Base-by-base conservation (phyloP, 2,797 vertebrate species). In the Calcarius lapponicus region DNA sequence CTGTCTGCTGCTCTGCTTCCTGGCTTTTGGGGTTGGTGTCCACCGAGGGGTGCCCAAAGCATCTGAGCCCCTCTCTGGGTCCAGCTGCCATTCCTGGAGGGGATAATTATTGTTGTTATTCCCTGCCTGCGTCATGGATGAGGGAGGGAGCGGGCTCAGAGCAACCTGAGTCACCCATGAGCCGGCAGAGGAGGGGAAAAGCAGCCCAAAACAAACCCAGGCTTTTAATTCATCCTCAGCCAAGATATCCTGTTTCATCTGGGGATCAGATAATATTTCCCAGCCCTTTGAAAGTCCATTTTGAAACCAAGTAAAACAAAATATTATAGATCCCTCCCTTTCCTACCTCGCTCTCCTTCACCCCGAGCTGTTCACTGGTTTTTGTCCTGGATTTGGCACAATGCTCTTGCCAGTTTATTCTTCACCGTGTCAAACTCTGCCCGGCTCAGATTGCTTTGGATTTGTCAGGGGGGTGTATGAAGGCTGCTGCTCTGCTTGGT, bases 111-210 rank as follows among this genome's bases (percentile, higher is more conserved):
- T 1, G 1, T 7, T 57, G 2, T 17, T 36, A 11, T 42, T 9
- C 43, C 28, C 17, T 26, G 4, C 16, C 29, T 15, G 34, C 0
- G 9, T 17, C 0, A 0, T 3, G 18, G 54, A 3, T 15, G 40
- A 0, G 9, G 74, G 48, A 82, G 48, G 42, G 53, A 69, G 17
- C 5, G 17, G 82, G 58, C 65, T 80, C 20, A 2, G 45, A 40
- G 62, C 7, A 3, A 5, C 8, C 14, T 0, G 4, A 86, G 16
- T 34, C 6, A 1, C 48, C 31, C 0, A 0, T 1, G 8, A 60
- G 40, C 64, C 36, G 11, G 76, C 0, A 1, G 36, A n/a, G 50
- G 29, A 78, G 48, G 31, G 29, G 32, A 25, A 88, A 78, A 64
- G 17, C 48, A 50, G 50, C 58, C 36, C 53, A 20, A n/a, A 50